Evolutionary conservation across 2,113 vertebrate genomes (phyloP), one percentile per base, ranked within the genome.

Genomic region (Cephalopholis sonnerati): DNA sequence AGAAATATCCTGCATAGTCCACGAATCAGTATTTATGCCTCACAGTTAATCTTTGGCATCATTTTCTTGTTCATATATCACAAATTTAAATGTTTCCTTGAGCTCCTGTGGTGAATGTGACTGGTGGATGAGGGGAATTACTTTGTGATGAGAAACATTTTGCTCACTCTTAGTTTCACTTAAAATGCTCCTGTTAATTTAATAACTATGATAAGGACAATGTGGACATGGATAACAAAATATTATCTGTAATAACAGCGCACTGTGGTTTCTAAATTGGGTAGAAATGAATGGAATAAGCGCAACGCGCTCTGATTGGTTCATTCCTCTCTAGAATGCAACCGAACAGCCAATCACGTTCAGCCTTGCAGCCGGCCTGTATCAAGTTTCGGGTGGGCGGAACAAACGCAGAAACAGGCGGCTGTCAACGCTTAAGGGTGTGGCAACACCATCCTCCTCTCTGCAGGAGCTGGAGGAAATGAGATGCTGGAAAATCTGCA

Each of bases 221-320:
- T 1, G 2, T 13, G 3, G 3, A 24, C n/a, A 36, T 2, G 0
- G 1, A 61, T 50, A 3, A 13, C n/a, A 3, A 5, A 18, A 7
- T 4, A 44, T 15, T 15, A 48, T 50, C 48, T 18, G 24, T 13
- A 3, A 62, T 3, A 0, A 15, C 22, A 22, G n/a, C 1, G 3
- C 29, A 4, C 39, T 54, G 22, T 18, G 41, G 7, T 55, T 75
- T 32, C 62, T 66, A 7, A 17, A 82, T 55, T 72, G 7, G 17
- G 10, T 18, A 18, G 2, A n/a, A 4, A 54, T 88, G 85, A 91
- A 77, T 83, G 84, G 24, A 74, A 88, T 76, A 18, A 54, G 68
- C 88, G 84, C 80, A 86, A 82, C 3, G 27, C 7, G n/a, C 4
- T 72, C 4, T 62, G 53, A 93, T 92, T 92, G 91, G 91, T 32